A percentile compares a stretch with the other conserved stretches of the same genome.
phyloP scores from a whole-genome alignment of 2,797 vertebrate genomes.

The Myiotriccus ornatus region DNA sequence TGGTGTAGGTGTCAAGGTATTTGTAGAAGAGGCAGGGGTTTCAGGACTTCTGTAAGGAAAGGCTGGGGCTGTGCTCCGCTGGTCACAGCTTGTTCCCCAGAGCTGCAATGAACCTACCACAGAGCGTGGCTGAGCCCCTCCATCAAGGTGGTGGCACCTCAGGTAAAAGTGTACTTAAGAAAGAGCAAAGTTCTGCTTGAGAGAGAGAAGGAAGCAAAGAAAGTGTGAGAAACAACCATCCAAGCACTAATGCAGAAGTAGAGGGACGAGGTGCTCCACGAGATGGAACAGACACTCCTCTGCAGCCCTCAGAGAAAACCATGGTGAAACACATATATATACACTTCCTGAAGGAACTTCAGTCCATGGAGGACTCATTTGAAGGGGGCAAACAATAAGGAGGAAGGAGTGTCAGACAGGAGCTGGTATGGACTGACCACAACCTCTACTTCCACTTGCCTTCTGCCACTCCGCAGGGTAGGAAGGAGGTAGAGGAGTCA shows the following conservation, averaged over 20 bases:
- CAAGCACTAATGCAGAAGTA: no score
- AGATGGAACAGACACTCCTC: not conserved
- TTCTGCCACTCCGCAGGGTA: not conserved
- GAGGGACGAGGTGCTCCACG: accelerated
- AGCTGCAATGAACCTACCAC: accelerated
- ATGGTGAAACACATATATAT: not conserved
- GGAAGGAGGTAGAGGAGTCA: not conserved
- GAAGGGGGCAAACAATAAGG: not conserved
- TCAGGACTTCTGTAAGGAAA: not conserved
- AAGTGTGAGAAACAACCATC: not conserved
- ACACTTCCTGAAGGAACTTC: not conserved
- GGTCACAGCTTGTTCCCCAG: not conserved
- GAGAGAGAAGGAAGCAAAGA: not conserved
- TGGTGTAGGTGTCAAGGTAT: not conserved
- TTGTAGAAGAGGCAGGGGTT: accelerated
- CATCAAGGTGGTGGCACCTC: accelerated
- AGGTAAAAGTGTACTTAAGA: not conserved
- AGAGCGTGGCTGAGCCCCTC: not conserved
- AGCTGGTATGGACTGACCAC: not conserved
- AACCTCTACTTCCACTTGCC: accelerated
- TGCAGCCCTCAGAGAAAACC: not conserved
- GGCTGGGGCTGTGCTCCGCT: accelerated
- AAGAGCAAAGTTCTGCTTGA: not conserved
- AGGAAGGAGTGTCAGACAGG: not conserved
- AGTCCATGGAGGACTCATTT: not conserved